Evolutionary conservation across 1,140 invertebrate genomes (phyloP), one percentile per base, ranked within the genome.

Genomic region (Monomorium pharaonis): DNA sequence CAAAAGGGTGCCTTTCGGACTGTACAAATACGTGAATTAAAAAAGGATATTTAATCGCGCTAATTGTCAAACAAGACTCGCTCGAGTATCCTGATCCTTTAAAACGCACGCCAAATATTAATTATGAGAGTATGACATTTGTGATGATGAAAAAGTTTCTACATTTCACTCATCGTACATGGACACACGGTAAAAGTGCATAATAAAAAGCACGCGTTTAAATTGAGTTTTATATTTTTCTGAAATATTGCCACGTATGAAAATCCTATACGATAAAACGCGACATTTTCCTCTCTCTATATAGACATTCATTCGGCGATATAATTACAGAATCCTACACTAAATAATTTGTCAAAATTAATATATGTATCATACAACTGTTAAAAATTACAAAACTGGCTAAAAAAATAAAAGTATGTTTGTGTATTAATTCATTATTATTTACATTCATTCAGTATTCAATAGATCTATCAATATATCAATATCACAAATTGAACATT

Each of bases 41-140:
- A 85, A 85, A 78, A 72, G 62, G 74, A 72, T 88, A 81, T 56
- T 74, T 86, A 86, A 88, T 86, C 75, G 65, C 56, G 33, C 47
- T 89, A 88, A 89, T 89, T 88, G 84, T 81, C 83, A 70, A 81
- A 89, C 83, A 85, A 88, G 44, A 63, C 67, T 42, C 44, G 37
- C 51, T n/a, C 14, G 37, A 44, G 33, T 51, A 65, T 69, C 9
- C 54, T 77, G 18, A 44, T 51, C 56, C 24, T 60, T 78, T 16
- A 67, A 72, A 49, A 24, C 51, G 30, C 24, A 49, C 60, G 56
- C 65, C n/a, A 87, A 87, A 87, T 69, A 69, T 84, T 75, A 74
- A 75, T 87, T 69, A 51, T 42, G 62, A 67, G 42, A 81, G 77
- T 54, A 81, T 16, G 60, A 47, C 56, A 18, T 44, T 18, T 14